Conservation (phyloP, 2,888 invertebrate species). For the Calliopum simillimum region DNA sequence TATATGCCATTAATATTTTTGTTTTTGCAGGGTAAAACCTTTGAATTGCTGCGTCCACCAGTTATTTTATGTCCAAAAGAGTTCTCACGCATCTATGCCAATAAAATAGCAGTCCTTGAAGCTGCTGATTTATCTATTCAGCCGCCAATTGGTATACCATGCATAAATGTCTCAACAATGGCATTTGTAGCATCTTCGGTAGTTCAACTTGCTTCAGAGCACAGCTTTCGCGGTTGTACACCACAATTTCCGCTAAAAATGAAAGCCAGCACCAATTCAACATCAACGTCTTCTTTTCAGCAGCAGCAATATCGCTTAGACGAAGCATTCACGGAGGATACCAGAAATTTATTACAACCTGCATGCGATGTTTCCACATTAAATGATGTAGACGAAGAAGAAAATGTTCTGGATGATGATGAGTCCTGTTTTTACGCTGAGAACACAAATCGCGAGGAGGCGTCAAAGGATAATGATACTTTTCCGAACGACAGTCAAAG, state of each 20-base stretch:
- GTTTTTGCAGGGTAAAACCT: conserved; percentile 39
- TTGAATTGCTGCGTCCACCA: conserved; percentile 46
- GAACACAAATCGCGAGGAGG: conserved; percentile 7
- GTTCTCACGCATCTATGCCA: conserved; percentile 50
- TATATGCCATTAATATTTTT: neutral
- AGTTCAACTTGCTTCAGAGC: conserved; percentile 33
- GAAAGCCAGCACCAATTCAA: neutral
- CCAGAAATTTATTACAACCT: neutral
- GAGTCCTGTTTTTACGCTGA: conserved; percentile 21
- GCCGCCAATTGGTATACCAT: conserved; percentile 51
- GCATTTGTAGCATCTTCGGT: conserved; percentile 39
- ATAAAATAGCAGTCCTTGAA: conserved; percentile 51
- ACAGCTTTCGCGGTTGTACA: neutral
- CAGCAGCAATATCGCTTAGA: neutral
- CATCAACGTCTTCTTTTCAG: neutral
- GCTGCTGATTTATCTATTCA: conserved; percentile 51
- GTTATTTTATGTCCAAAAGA: conserved; percentile 46
- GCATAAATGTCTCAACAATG: conserved; percentile 52
- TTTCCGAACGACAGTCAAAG: no score
- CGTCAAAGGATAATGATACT: neutral
- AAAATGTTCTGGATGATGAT: conserved; percentile 1
- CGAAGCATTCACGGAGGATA: neutral
- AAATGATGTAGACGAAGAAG: conserved; percentile 22
- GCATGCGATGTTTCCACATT: neutral
- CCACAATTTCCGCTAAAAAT: no score